Percentiles rank a stretch among this genome's conserved stretches.
Evolutionary conservation across 2,797 vertebrate species (phyloP).

Genomic region (Sternarchorhynchus goeldii): DNA sequence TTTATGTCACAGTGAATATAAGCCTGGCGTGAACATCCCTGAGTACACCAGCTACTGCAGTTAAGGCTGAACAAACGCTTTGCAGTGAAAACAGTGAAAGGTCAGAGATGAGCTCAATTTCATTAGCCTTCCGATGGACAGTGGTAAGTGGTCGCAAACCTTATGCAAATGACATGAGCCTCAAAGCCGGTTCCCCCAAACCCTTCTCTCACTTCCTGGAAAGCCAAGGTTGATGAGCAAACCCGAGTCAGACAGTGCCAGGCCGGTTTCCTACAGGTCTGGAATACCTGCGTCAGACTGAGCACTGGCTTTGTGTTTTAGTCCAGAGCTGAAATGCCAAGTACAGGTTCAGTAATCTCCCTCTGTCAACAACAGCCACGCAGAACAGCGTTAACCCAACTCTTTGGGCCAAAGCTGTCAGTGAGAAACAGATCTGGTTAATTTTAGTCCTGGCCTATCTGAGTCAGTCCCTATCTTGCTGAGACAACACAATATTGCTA

Average conservation of each 20-base stretch:
- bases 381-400: neutral
- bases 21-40: neutral
- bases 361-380: neutral
- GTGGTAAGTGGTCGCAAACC: neutral
- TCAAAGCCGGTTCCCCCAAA: too few species aligned
- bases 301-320: neutral
- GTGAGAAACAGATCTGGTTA: neutral
- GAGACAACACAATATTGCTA: neutral
- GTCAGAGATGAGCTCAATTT: neutral
- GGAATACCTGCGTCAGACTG: neutral
- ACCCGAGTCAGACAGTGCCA: neutral
- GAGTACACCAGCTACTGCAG: neutral
- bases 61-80: neutral
- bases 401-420: neutral
- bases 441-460: slow-evolving; percentile 4
- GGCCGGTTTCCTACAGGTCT: neutral
- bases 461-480: neutral
- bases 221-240: neutral
- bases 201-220: neutral
- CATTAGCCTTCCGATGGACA: neutral
- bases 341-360: neutral
- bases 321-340: neutral
- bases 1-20: neutral
- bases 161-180: too few species aligned
- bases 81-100: neutral